Conservation (phyloP, 2,113 vertebrate species). For the Oncorhynchus clarkii region DNA sequence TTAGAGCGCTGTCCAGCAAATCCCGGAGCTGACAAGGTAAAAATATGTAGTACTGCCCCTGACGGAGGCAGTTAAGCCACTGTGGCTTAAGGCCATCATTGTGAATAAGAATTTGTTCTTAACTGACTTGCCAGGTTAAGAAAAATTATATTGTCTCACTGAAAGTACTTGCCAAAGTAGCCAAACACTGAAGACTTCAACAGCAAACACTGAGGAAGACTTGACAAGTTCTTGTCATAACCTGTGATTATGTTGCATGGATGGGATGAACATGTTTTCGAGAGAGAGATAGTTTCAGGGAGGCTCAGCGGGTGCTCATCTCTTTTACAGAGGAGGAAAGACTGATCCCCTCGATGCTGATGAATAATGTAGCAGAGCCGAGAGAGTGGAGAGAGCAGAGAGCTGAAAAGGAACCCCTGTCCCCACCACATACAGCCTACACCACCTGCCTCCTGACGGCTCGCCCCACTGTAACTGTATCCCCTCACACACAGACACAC, state of each 20-base stretch:
- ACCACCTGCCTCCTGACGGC: constrained; percentile 29
- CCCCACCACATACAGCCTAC: constrained; percentile 33
- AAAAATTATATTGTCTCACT: constrained; percentile 66
- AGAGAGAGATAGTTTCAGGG: constrained; percentile 30
- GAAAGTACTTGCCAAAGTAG: neutral
- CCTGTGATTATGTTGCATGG: constrained; percentile 7
- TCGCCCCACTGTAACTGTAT: neutral
- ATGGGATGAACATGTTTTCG: constrained; percentile 7
- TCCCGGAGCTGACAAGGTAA: no score
- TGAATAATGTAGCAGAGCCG: constrained; percentile 71
- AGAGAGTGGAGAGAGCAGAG: constrained; percentile 54
- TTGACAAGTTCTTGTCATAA: no score
- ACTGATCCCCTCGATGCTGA: constrained; percentile 55
- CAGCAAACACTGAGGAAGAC: constrained; percentile 68
- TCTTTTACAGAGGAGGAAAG: constrained; percentile 20
- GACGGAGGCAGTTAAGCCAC: no score
- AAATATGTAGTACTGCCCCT: no score
- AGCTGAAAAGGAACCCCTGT: constrained; percentile 71
- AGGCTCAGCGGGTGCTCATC: constrained; percentile 27
- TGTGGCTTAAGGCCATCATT: no score
- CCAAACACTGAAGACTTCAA: constrained; percentile 25
- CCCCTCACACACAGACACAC: no score
- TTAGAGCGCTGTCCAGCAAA: no score
- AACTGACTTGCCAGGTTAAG: constrained; percentile 36
- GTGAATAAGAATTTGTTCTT: no score